Evolutionary conservation across 2,888 invertebrate genomes (phyloP).

Genomic region (Sialis lutaria): DNA sequence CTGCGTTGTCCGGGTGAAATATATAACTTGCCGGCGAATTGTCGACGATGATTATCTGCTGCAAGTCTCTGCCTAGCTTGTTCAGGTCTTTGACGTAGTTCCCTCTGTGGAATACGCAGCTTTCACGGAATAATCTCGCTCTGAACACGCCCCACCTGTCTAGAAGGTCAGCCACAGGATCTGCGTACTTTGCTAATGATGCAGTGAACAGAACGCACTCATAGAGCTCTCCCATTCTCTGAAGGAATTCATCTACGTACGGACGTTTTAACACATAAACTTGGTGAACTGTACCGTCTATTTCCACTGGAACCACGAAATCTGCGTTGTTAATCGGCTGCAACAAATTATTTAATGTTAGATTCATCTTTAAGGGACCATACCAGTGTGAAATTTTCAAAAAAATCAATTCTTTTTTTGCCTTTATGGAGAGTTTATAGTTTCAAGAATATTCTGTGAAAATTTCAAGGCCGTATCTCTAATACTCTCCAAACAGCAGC

Average conservation of each 20-base stretch:
- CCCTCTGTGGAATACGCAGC: constrained; percentile 98
- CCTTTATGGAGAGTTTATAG: no score
- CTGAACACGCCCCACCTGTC: constrained; percentile 95
- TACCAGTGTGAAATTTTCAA: no score
- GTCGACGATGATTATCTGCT: constrained; percentile 95
- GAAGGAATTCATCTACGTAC: constrained; percentile 96
- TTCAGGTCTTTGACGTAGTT: constrained; percentile 99
- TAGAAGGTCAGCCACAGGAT: constrained; percentile 96
- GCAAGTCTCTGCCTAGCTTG: constrained; percentile 88
- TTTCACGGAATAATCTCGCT: constrained; percentile 94
- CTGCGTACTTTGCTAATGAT: constrained; percentile 97
- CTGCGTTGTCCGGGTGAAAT: constrained; percentile 99
- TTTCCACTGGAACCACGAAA: constrained; percentile 99
- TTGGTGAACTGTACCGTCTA: constrained; percentile 97
- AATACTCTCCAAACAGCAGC: no score
- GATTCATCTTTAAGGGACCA: no score
- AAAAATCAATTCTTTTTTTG: no score
- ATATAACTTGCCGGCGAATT: constrained; percentile 99
- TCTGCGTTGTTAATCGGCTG: constrained; percentile 99
- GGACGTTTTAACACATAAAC: constrained; percentile 98
- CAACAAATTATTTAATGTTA: constrained; percentile 17
- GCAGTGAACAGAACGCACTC: constrained; percentile 99
- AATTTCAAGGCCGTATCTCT: no score
- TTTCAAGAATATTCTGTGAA: no score
- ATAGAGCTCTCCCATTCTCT: constrained; percentile 94